Conservation (phyloP, 1,140 invertebrate species). For the Adelges cooleyi region DNA sequence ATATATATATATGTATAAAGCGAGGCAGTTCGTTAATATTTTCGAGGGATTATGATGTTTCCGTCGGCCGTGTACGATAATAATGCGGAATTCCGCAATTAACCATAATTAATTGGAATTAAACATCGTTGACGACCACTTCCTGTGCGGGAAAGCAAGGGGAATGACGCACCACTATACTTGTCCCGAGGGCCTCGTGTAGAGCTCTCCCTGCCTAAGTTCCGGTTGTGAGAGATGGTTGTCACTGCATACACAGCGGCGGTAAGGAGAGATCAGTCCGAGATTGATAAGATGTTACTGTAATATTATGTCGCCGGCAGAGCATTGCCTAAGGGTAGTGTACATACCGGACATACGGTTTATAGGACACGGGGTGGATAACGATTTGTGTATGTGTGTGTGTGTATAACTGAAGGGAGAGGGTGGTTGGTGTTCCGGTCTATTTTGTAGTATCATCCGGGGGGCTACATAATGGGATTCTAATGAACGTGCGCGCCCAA, state of each 20-base stretch:
- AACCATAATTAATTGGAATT: slow-evolving; percentile 25
- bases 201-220: not conserved
- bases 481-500: slow-evolving; percentile 10
- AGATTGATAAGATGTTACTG: not conserved
- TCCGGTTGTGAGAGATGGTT: not conserved
- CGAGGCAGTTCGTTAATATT: slow-evolving; percentile 9
- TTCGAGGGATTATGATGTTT: not conserved
- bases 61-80: not conserved
- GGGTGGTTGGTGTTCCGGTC: not conserved
- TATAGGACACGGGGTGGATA: not conserved
- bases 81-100: not conserved
- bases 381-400: not conserved
- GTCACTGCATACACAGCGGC: too few relatives aligned
- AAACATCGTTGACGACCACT: slow-evolving; percentile 6
- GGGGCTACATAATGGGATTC: slow-evolving; percentile 19
- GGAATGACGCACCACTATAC: too few relatives aligned
- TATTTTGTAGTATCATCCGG: slow-evolving; percentile 20
- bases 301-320: too few relatives aligned
- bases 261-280: not conserved
- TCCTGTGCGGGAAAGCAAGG: not conserved
- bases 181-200: too few relatives aligned
- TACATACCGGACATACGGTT: not conserved
- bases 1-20: not conserved
- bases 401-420: not conserved
- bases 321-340: too few relatives aligned